Conservation (phyloP, 2,113 vertebrate genomes). For the Setophaga petechia region DNA sequence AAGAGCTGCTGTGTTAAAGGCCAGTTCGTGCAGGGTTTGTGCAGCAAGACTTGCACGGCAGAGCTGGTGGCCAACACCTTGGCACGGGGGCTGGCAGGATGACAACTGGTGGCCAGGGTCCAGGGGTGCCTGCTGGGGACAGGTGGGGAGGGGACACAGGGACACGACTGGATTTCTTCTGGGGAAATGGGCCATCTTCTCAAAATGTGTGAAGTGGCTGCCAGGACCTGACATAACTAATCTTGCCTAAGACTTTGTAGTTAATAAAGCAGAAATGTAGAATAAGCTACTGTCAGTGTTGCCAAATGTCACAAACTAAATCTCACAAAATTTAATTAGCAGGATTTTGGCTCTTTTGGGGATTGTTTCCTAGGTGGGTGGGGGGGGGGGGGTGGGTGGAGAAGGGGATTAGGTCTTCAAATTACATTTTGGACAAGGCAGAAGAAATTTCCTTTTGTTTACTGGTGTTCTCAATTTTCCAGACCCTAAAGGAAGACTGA, state of each 20-base stretch:
- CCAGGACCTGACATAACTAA: constrained; percentile 59
- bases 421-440: background rate
- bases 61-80: background rate
- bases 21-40: background rate
- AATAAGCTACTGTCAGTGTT: constrained; percentile 37
- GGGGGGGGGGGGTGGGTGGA: background rate
- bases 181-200: background rate
- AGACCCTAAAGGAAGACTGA: background rate
- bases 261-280: constrained; percentile 57
- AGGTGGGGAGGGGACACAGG: background rate
- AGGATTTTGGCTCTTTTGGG: background rate
- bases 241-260: constrained; percentile 41
- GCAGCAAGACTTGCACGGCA: background rate
- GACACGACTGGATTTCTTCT: background rate
- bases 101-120: background rate
- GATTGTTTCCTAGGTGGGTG: background rate
- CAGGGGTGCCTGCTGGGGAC: background rate
- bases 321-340: constrained; percentile 47
- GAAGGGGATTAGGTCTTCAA: background rate
- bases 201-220: background rate
- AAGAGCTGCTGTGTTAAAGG: constrained; percentile 19
- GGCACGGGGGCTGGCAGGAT: background rate
- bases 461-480: background rate
- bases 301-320: constrained; percentile 52
- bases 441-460: constrained; percentile 10